These are phyloP conservation scores for Alouatta palliata DNA, from an alignment of 2,113 vertebrate species.

Conservation along the genomic window DNA sequence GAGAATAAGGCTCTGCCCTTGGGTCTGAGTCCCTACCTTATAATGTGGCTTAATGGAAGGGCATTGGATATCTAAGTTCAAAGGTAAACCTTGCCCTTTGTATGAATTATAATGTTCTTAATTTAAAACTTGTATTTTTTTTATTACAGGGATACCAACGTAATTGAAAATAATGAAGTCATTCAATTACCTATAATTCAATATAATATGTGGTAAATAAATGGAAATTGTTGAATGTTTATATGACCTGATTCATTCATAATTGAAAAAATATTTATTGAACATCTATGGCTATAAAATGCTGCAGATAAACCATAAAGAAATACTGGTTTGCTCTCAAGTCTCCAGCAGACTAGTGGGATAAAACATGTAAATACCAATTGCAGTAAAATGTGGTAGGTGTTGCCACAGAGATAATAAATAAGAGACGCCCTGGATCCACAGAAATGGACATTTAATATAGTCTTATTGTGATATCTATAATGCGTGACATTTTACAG, in stretches of 20 bases:
- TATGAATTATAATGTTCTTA: neutral
- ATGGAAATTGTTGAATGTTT: neutral
- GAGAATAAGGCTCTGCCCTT: neutral
- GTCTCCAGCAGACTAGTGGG: neutral
- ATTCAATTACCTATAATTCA: neutral
- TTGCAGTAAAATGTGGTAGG: neutral
- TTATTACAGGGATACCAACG: neutral
- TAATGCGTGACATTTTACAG: neutral
- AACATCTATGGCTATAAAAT: neutral
- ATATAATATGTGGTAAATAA: neutral
- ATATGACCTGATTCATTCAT: neutral
- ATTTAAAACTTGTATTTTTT: neutral
- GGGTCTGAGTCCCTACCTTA: neutral
- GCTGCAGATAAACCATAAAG: neutral
- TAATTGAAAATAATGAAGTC: neutral
- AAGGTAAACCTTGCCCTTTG: neutral
- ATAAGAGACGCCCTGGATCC: neutral
- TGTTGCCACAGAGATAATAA: neutral
- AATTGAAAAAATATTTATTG: slow-evolving; percentile 11
- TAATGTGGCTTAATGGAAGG: neutral
- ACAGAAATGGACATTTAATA: neutral
- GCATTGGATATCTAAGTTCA: neutral
- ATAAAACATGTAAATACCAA: neutral
- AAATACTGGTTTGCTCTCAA: neutral
- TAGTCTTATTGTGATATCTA: neutral